A percentile compares a stretch with the other conserved stretches of the same genome.
phyloP scores from a whole-genome alignment of 2,888 invertebrate genomes.

The Perizoma flavofasciatum region DNA sequence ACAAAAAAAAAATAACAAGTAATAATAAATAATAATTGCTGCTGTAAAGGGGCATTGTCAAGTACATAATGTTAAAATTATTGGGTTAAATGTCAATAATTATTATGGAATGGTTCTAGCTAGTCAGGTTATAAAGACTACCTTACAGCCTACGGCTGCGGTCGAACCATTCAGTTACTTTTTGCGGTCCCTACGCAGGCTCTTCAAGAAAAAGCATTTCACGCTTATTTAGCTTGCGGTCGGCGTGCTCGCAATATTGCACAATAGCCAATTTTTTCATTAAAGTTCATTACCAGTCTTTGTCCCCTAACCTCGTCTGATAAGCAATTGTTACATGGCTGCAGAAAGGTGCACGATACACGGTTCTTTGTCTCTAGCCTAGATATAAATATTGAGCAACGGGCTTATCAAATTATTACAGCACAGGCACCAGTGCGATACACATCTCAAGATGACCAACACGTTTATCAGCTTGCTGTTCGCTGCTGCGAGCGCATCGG shows the following conservation, averaged over 20 bases:
- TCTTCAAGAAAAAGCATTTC: conserved; percentile 58
- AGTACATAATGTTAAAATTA: too few relatives aligned
- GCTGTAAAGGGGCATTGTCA: too few relatives aligned
- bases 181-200: conserved; percentile 39
- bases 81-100: too few relatives aligned
- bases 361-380: conserved; percentile 69
- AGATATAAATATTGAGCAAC: conserved; percentile 81
- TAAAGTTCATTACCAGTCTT: conserved; percentile 59
- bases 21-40: too few relatives aligned
- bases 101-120: too few relatives aligned
- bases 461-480: conserved; percentile 57
- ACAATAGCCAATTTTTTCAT: conserved; percentile 66
- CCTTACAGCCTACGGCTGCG: conserved; percentile 7
- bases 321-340: conserved; percentile 76
- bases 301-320: conserved; percentile 80
- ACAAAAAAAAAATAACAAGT: too few relatives aligned
- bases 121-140: too few relatives aligned
- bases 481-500: conserved; percentile 53
- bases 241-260: conserved; percentile 54
- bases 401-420: conserved; percentile 72
- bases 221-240: conserved; percentile 61
- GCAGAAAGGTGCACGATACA: conserved; percentile 68
- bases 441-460: conserved; percentile 71
- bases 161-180: conserved; percentile 19
- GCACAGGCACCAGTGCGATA: conserved; percentile 59